Conservation (phyloP, 2,797 vertebrate species). For the Zalophus californianus region DNA sequence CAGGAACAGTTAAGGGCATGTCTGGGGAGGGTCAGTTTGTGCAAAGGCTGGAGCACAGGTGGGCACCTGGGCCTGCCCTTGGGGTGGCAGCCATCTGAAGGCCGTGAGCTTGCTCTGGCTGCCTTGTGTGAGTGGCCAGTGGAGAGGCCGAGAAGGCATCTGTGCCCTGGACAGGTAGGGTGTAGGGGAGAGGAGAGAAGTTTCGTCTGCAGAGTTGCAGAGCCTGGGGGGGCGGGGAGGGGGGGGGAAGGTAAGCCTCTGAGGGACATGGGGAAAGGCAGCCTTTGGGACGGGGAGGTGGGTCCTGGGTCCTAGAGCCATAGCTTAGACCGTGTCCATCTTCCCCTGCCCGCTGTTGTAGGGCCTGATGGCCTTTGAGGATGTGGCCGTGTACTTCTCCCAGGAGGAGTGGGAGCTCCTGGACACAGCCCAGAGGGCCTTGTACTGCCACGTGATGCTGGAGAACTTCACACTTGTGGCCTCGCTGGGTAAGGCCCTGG, state of each 20-base stretch:
- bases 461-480: conserved; percentile 79
- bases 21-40: background rate
- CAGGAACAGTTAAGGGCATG: background rate
- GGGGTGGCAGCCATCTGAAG: background rate
- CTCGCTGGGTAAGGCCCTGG: conserved; percentile 76
- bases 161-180: background rate
- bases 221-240: background rate
- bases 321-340: background rate
- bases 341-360: conserved; percentile 3
- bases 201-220: background rate
- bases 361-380: conserved; percentile 74
- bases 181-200: background rate
- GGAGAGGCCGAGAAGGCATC: background rate
- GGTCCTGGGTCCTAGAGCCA: background rate
- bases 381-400: conserved; percentile 79
- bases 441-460: conserved; percentile 80
- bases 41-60: background rate
- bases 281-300: background rate
- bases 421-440: conserved; percentile 61
- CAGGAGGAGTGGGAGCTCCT: conserved; percentile 78
- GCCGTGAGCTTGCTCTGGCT: background rate
- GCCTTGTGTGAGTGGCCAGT: background rate
- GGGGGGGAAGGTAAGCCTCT: background rate
- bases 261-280: background rate
- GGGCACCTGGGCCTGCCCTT: background rate